Conservation (phyloP, 2,888 invertebrate genomes). For the Diogma glabrata region DNA sequence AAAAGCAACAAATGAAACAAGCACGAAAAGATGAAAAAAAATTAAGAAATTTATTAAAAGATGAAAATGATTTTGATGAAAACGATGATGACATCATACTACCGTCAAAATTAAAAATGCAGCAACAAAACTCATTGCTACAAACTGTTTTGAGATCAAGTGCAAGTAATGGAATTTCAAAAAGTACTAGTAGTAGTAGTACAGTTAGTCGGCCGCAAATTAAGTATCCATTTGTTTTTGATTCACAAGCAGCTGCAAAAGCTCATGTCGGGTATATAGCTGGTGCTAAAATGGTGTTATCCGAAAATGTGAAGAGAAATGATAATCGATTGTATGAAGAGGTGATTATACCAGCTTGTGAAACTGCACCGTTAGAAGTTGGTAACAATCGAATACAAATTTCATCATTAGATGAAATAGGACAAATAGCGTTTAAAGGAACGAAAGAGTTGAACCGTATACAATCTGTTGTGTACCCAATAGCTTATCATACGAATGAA, state of each 20-base stretch:
- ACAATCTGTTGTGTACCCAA: conserved; percentile 89
- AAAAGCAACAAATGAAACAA: conserved; percentile 63
- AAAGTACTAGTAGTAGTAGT: conserved; percentile 21
- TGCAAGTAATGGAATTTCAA: conserved; percentile 28
- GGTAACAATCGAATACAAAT: conserved; percentile 53
- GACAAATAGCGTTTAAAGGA: conserved; percentile 79
- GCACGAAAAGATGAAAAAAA: conserved; percentile 78
- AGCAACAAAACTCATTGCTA: conserved; percentile 30
- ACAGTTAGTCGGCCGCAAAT: conserved; percentile 42
- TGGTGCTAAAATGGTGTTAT: conserved; percentile 65
- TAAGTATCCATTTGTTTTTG: conserved; percentile 79
- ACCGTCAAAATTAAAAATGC: conserved; percentile 31
- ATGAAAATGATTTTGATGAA: conserved; percentile 27
- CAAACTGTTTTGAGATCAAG: conserved; percentile 22
- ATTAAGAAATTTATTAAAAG: conserved; percentile 25
- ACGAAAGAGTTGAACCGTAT: conserved; percentile 82
- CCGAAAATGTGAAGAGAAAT: conserved; percentile 63
- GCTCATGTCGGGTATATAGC: conserved; percentile 56
- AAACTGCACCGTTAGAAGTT: conserved; percentile 44
- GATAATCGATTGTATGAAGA: conserved; percentile 72
- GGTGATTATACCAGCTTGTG: conserved; percentile 65
- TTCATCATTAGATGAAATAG: conserved; percentile 52
- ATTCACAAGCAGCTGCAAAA: conserved; percentile 59
- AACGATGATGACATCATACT: conserved; percentile 38
- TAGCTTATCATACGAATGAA: conserved; percentile 92